Evolutionary conservation across 2,888 invertebrate species (phyloP), one percentile per base, ranked within the genome.

Genomic region (Meganola albula): DNA sequence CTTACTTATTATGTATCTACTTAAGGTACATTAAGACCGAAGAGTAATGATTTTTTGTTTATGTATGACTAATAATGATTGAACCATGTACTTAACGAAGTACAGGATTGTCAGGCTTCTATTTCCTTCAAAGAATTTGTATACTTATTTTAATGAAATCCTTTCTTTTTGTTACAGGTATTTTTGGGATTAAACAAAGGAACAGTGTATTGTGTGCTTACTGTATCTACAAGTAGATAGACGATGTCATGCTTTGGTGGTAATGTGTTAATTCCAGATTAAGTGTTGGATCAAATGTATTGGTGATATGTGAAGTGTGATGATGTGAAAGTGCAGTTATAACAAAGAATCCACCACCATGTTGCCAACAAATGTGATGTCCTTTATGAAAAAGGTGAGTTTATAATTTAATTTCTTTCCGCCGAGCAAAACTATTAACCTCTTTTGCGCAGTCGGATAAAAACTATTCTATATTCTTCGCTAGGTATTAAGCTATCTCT

Each of bases 311-410:
- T 62, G 69, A 58, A 50, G 43, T 53, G 68, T 67, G 63, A 68
- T 63, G 58, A 66, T 70, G 66, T 72, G 66, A 61, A 60, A 53
- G 62, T 53, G 53, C 52, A 63, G 68, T 63, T 61, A 37, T 31
- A 51, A 54, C 47, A 47, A 57, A 51, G 44, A 69, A 64, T 60
- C 48, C 67, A 64, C 60, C 88, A 90, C 85, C 87, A 95, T 95
- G 95, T 89, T 95, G 90, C 94, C 94, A 50, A 93, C 93, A 58
- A 94, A 95, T 83, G 94, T 95, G 67, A 94, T 94, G 92, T 94
- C 94, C 60, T 95, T 95, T 82, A 93, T 95, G 92, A 95, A 95
- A 82, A 95, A 95, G 94, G 95, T 95, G 73, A 90, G 91, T 84
- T 40, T 37, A 27, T 34, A 27, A 42, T 25, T 31, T 6, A 30